Percentiles rank a stretch among this genome's conserved stretches.
Evolutionary conservation across 64 coral and sea anemone genomes (phyloP).

Genomic region (Montipora foliosa): DNA sequence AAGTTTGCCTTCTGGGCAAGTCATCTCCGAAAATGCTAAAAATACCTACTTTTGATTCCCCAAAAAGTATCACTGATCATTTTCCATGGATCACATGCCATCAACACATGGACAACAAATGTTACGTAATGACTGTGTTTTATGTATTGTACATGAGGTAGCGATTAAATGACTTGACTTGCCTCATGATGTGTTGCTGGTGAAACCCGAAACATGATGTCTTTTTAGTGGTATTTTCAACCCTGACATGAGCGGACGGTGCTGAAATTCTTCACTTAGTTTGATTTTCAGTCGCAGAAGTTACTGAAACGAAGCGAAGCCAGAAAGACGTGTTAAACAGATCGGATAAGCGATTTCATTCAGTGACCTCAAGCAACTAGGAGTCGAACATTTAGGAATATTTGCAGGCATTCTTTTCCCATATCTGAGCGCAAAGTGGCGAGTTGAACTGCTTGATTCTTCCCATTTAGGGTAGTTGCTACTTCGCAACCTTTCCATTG

Average conservation of each 20-base stretch:
- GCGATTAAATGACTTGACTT: too few species aligned
- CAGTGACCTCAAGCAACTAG: constrained; percentile 52
- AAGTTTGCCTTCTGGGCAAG: too few species aligned
- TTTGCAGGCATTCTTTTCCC: too few species aligned
- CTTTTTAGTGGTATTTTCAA: neutral
- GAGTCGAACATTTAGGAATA: constrained; percentile 54
- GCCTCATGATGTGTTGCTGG: too few species aligned
- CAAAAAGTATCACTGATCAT: too few species aligned
- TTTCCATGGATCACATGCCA: too few species aligned
- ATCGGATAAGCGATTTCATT: neutral
- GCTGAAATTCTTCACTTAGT: neutral
- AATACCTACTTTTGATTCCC: too few species aligned
- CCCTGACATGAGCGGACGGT: neutral
- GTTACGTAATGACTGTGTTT: too few species aligned
- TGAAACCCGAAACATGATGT: neutral
- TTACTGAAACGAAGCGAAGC: constrained; percentile 4
- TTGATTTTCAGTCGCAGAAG: neutral
- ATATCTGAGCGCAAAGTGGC: constrained; percentile 39
- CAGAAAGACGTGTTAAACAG: neutral
- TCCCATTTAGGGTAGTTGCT: constrained; percentile 46
- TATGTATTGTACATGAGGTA: too few species aligned
- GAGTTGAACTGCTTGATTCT: neutral
- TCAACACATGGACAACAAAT: too few species aligned
- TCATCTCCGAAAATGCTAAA: too few species aligned
- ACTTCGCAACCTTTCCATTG: constrained; percentile 71